Evolutionary conservation across 2,888 invertebrate genomes (phyloP).

Genomic region (Erynnis tages): DNA sequence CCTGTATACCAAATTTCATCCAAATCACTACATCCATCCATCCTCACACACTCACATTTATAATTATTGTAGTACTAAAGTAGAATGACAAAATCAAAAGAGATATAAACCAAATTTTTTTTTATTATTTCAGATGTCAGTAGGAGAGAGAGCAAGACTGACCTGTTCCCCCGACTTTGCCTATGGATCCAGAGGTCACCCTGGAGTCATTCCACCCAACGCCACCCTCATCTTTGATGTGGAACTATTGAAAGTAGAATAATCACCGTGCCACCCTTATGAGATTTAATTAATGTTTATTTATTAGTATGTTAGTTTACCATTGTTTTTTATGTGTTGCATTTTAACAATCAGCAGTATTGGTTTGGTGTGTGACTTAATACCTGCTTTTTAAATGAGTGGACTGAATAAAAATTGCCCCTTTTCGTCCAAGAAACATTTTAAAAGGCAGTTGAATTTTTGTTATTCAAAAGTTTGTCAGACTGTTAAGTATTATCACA

Average conservation of each 20-base stretch:
- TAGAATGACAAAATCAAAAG: too few species aligned
- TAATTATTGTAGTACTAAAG: too few species aligned
- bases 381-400: constrained; percentile 1
- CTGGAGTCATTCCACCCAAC: constrained; percentile 97
- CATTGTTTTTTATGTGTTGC: constrained; percentile 11
- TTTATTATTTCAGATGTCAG: constrained; percentile 86
- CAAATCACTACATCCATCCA: too few species aligned
- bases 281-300: constrained; percentile 2
- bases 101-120: not conserved
- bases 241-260: constrained; percentile 94
- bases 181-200: constrained; percentile 95
- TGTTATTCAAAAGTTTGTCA: too few species aligned
- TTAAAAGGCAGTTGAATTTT: too few species aligned
- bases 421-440: too few species aligned
- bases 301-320: constrained; percentile 17
- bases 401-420: too few species aligned
- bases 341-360: constrained; percentile 29
- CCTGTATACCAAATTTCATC: too few species aligned
- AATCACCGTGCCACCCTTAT: constrained; percentile 39
- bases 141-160: constrained; percentile 95
- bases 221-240: constrained; percentile 97
- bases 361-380: constrained; percentile 32
- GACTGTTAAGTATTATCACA: not conserved
- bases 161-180: constrained; percentile 97
- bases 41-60: too few species aligned